These are phyloP conservation scores for Sphaerodactylus townsendi DNA, from an alignment of 2,113 vertebrate genomes.

Conservation along the genomic window DNA sequence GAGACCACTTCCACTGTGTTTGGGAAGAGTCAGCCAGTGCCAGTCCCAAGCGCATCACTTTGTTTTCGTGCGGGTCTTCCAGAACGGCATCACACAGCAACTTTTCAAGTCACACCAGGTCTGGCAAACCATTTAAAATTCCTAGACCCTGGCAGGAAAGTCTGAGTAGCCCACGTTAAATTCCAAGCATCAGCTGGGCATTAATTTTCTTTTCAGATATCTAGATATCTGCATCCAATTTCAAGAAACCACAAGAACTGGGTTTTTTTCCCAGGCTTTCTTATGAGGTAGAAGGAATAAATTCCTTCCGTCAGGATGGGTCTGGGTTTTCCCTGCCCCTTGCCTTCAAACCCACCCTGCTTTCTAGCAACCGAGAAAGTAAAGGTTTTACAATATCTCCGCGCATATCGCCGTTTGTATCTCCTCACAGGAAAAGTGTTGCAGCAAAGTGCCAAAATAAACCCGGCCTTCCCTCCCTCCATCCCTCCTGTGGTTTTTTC, in stretches of 20 bases:
- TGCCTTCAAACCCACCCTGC: neutral
- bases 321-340: too few species aligned
- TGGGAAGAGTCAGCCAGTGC: conserved; percentile 16
- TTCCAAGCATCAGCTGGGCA: neutral
- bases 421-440: neutral
- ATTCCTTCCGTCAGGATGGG: too few species aligned
- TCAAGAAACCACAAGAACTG: neutral
- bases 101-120: neutral
- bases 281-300: neutral
- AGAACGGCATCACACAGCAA: neutral
- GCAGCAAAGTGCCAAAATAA: too few species aligned
- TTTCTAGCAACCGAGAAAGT: neutral
- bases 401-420: neutral
- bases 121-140: neutral
- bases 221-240: neutral
- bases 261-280: neutral
- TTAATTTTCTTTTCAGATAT: neutral
- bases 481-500: too few species aligned
- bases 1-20: conserved; percentile 35
- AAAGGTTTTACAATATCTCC: neutral
- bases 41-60: neutral
- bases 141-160: neutral
- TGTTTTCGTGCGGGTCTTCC: neutral
- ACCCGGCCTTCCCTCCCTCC: too few species aligned
- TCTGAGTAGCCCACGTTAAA: neutral